These are phyloP conservation scores for Operophtera brumata DNA, from an alignment of 2,888 invertebrate species.

Conservation along the genomic window DNA sequence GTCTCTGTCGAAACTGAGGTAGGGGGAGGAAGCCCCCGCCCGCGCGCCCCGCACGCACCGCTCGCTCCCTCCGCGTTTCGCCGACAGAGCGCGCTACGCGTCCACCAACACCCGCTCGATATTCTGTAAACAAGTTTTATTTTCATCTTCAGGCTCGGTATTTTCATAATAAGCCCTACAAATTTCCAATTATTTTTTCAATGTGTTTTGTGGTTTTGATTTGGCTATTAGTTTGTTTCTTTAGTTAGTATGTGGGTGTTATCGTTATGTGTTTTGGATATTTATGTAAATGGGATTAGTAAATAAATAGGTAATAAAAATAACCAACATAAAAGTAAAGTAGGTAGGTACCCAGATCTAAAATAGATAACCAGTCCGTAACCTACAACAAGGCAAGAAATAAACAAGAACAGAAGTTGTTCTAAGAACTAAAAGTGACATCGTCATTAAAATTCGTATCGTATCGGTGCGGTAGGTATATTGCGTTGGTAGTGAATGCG, in stretches of 20 bases:
- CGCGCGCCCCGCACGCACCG: constrained; percentile 58
- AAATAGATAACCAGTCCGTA: not conserved
- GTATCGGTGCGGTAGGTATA: constrained; percentile 68
- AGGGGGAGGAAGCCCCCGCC: constrained; percentile 63
- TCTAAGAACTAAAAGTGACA: constrained; percentile 47
- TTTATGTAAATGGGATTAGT: constrained; percentile 18
- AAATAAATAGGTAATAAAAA: no score
- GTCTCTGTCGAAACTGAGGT: constrained; percentile 68
- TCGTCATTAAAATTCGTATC: constrained; percentile 56
- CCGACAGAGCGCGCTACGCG: constrained; percentile 76
- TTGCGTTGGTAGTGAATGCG: constrained; percentile 64
- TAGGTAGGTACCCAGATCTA: not conserved
- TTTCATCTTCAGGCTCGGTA: constrained; percentile 58
- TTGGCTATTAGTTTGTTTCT: not conserved
- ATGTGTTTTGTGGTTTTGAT: not conserved
- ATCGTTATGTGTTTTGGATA: constrained; percentile 16
- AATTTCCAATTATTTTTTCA: constrained; percentile 5
- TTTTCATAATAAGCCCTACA: constrained; percentile 43
- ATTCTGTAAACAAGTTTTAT: constrained; percentile 78
- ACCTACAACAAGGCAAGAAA: constrained; percentile 12
- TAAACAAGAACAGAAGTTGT: constrained; percentile 31
- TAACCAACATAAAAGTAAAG: not conserved
- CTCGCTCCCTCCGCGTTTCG: constrained; percentile 39
- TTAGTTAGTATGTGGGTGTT: not conserved
- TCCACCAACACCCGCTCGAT: constrained; percentile 72